Evolutionary conservation across 1,140 invertebrate genomes (phyloP).

Genomic region (Platyura marginata): DNA sequence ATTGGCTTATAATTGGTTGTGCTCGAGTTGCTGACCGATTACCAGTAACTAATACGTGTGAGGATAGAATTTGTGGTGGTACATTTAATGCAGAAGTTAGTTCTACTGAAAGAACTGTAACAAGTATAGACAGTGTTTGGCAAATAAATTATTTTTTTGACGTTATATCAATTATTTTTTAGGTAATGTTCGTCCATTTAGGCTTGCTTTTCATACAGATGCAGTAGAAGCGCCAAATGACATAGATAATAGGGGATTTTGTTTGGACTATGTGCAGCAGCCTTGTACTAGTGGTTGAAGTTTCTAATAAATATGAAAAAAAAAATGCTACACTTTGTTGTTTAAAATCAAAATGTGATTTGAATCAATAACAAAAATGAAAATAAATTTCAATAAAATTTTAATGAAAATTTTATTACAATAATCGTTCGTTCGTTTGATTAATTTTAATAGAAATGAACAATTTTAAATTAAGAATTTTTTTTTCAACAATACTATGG

Average conservation of each 20-base stretch:
- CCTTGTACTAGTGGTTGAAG: constrained; percentile 44
- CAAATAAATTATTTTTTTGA: not conserved
- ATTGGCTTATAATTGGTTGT: constrained; percentile 63
- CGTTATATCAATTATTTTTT: constrained; percentile 10
- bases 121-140: constrained; percentile 22
- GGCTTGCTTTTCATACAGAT: constrained; percentile 59
- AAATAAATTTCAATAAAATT: too few relatives aligned
- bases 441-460: too few relatives aligned
- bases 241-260: constrained; percentile 57
- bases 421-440: too few relatives aligned
- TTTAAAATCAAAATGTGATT: too few relatives aligned
- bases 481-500: too few relatives aligned
- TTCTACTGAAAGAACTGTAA: constrained; percentile 25
- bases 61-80: constrained; percentile 32
- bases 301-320: not conserved
- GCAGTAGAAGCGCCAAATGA: constrained; percentile 51
- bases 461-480: too few relatives aligned
- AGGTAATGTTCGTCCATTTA: constrained; percentile 62
- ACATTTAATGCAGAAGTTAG: constrained; percentile 28
- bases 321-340: not conserved
- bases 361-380: too few relatives aligned
- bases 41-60: constrained; percentile 22
- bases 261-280: constrained; percentile 64
- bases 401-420: too few relatives aligned
- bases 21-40: constrained; percentile 27